Evolutionary conservation across 2,797 vertebrate species (phyloP).

Genomic region (Synanceia verrucosa): DNA sequence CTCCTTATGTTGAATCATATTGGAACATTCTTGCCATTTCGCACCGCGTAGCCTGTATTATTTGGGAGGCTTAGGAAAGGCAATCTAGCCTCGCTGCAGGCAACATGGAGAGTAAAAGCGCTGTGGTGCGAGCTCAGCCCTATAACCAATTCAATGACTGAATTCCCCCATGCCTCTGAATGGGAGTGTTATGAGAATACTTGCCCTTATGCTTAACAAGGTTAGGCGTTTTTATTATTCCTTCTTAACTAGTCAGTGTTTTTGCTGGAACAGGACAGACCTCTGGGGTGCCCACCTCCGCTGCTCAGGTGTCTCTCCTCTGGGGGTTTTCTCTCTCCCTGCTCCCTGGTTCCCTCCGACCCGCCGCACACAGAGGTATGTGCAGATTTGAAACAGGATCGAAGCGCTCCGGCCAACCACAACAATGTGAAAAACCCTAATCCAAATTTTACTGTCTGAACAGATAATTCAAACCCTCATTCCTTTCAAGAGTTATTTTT

Average conservation of each 20-base stretch:
- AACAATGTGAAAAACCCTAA: conserved; percentile 63
- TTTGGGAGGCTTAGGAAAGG: conserved; percentile 58
- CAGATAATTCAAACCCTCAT: conserved; percentile 62
- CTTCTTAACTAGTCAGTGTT: conserved; percentile 72
- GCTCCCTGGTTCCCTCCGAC: conserved; percentile 9
- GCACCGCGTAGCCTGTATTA: conserved; percentile 57
- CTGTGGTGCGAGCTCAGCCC: conserved; percentile 50
- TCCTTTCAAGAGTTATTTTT: conserved; percentile 50
- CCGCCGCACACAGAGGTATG: conserved; percentile 53
- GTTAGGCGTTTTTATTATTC: conserved; percentile 78
- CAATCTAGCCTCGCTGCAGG: conserved; percentile 72
- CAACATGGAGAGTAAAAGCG: conserved; percentile 39
- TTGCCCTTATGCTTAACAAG: conserved; percentile 64
- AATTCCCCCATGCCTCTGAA: conserved; percentile 51
- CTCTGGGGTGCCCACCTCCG: conserved; percentile 52
- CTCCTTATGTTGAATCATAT: conserved; percentile 75
- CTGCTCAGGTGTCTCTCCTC: conserved; percentile 70
- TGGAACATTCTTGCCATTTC: conserved; percentile 80
- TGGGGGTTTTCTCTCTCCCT: conserved; percentile 32
- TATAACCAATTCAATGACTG: conserved; percentile 56
- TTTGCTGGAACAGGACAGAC: conserved; percentile 66
- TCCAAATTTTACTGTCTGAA: conserved; percentile 69
- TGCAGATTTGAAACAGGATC: conserved; percentile 69
- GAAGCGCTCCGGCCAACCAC: conserved; percentile 49
- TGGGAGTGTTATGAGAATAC: conserved; percentile 67